Evolutionary conservation across 2,113 vertebrate genomes (phyloP), one percentile per base, ranked within the genome.

Genomic region (Odocoileus virginianus): DNA sequence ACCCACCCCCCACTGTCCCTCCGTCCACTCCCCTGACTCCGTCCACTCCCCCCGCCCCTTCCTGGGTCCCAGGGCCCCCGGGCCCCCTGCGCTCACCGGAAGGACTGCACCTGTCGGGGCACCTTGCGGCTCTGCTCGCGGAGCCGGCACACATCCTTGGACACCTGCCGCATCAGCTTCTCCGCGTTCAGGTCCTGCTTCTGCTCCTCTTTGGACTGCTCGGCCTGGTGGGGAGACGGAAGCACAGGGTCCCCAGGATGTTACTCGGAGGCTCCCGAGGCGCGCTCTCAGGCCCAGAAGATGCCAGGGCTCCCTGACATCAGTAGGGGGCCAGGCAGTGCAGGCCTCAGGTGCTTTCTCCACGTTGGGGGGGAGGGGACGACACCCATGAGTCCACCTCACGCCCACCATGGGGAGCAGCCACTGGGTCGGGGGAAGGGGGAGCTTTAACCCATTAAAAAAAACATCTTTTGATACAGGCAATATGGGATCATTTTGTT

Each of bases 51-150:
- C 7, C 13, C 9, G 23, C 61, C 61, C 33, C 30, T 74, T 11
- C 11, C 74, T 28, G 0, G 10, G 3, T 3, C 25, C 27, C 47
- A 47, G 12, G 55, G 58, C 71, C 71, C 71, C 4, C 7, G 33
- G 60, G 6, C 15, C 19, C n/a, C 67, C 71, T 16, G 17, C 3
- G 30, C 79, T 33, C 47, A 82, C 99, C 99, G 99, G 99, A 99
- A 99, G 50, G 99, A 99, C 98, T 99, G 99, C 94, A 99, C 99
- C 98, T 99, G 99, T 67, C 99, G 98, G 0, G 99, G 99, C 81
- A 99, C 99, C 97, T 99, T 99, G 98, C 98, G 99, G 98, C 99
- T 99, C 98, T 99, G 99, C 95, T 99, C 99, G 55, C 99, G 98
- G 33, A 99, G 98, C 47, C 99, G 98, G 45, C 98, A 99, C 30